Evolutionary conservation across 2,113 vertebrate species (phyloP), one percentile per base, ranked within the genome.

Genomic region (Oncorhynchus masou): DNA sequence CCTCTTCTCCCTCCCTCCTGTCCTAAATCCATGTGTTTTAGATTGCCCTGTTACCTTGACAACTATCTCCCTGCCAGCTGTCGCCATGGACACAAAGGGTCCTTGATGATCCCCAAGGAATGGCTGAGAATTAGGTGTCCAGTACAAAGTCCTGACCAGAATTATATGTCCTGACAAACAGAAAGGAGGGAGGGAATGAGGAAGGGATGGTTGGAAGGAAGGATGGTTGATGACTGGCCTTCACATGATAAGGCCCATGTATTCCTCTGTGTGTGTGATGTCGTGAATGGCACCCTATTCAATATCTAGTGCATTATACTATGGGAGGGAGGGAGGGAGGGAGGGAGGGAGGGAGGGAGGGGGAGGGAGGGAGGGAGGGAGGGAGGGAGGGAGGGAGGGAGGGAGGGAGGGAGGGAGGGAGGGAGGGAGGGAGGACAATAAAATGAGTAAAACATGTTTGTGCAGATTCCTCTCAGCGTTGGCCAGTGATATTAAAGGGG

Each of bases 21-120:
- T 84, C 64, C 81, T 71, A 29, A 78, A 80, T 81, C 76, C 84
- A 84, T 85, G 82, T 85, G 87, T 85, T 86, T 86, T 81, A 76
- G 83, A 84, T 83, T 88, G 66, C 66, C 62, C 59, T 16, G 73
- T 83, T 83, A 75, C 79, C 79, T 68, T 86, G 79, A 73, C 86
- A 75, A 84, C 86, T 78, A 84, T 86, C 83, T 86, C 79, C 79
- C 81, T 74, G 76, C 71, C 71, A 72, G 65, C 81, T 79, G 78
- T 84, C 80, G 83, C 73, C 83, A 85, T 86, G 87, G 81, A 85
- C 79, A 85, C 83, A 81, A 68, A 73, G 77, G 81, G 77, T 83
- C 84, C 81, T 82, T 82, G 81, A 86, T 71, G 79, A 83, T 88
- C 77, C 84, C 83, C 27, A 51, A 75, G 77, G 76, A 79, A 78